Conservation (phyloP, 2,797 vertebrate species). For the Buphagus erythrorhynchus region DNA sequence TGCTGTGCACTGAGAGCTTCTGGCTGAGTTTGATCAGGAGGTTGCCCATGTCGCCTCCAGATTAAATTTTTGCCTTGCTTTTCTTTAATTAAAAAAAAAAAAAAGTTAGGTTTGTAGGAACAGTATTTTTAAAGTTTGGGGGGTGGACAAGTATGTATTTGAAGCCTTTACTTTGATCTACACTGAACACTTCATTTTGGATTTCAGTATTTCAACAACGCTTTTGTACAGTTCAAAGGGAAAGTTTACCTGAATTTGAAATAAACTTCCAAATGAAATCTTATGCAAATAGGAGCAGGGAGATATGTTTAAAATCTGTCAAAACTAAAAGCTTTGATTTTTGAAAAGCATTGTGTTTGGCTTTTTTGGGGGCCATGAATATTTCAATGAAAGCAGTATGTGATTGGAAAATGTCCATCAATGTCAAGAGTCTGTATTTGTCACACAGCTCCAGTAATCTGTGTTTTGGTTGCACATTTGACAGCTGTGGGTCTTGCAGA, state of each 20-base stretch:
- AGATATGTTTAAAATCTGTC: neutral
- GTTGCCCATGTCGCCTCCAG: neutral
- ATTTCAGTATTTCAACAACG: neutral
- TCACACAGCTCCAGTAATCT: neutral
- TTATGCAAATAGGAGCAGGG: neutral
- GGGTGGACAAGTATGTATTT: neutral
- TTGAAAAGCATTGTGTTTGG: neutral
- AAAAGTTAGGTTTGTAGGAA: neutral
- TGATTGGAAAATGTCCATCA: neutral
- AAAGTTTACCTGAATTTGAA: neutral
- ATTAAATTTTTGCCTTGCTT: neutral
- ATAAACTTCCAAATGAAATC: neutral
- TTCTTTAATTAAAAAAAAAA: neutral
- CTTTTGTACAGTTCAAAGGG: neutral
- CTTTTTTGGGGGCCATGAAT: neutral
- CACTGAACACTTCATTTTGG: neutral
- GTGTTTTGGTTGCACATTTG: neutral
- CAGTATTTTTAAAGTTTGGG: neutral
- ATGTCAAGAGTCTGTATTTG: neutral
- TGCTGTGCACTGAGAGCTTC: accelerated
- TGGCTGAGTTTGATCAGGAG: neutral
- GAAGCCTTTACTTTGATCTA: neutral
- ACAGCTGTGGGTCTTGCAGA: neutral
- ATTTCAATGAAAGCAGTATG: neutral
- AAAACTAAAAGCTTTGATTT: neutral